These are phyloP conservation scores for Carassius gibelio DNA, from an alignment of 2,113 vertebrate species.

Conservation along the genomic window DNA sequence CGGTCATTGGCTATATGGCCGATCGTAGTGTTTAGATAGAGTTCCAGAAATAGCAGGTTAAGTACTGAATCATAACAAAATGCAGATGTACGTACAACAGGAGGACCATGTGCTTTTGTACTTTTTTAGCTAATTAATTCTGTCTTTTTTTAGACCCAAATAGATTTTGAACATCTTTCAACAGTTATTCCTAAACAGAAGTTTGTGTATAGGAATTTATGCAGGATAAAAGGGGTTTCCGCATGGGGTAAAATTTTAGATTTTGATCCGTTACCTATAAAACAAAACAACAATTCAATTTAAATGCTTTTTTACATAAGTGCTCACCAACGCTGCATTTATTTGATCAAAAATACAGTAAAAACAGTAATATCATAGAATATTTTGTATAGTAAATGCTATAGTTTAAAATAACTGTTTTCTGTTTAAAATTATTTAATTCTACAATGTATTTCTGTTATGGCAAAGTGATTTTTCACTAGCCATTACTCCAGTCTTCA, in stretches of 20 bases:
- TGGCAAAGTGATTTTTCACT: neutral
- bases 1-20: conserved; percentile 13
- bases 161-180: neutral
- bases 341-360: neutral
- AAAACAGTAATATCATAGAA: neutral
- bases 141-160: neutral
- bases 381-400: neutral
- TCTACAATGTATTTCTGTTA: neutral
- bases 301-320: no score
- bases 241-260: neutral
- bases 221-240: neutral
- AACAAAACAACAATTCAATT: neutral
- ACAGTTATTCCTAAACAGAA: neutral
- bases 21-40: conserved; percentile 20
- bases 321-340: neutral
- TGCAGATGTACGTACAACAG: neutral
- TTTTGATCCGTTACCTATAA: neutral
- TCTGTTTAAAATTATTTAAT: neutral
- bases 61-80: neutral
- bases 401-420: no score
- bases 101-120: neutral
- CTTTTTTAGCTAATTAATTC: neutral
- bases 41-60: neutral
- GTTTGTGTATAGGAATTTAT: neutral
- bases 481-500: neutral